Conservation (phyloP, 1,140 invertebrate species). For the Thaumatotibia leucotreta region DNA sequence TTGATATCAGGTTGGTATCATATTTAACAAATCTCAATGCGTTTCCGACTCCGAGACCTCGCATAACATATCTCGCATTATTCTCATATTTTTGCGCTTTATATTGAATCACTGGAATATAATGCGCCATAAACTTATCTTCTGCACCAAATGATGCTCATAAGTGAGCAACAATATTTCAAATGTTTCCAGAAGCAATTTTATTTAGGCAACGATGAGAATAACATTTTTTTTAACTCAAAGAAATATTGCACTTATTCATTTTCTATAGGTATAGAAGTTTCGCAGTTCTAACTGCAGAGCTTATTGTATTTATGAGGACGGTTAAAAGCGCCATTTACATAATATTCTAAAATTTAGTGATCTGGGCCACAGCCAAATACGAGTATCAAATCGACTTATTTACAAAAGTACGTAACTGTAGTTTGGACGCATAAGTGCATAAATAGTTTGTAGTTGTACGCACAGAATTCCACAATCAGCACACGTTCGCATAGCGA, state of each 20-base stretch:
- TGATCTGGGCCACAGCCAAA: background rate
- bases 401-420: background rate
- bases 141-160: slow-evolving; percentile 6
- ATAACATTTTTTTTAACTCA: background rate
- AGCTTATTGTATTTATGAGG: background rate
- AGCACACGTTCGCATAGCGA: slow-evolving; percentile 32
- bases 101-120: slow-evolving; percentile 11
- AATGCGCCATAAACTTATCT: slow-evolving; percentile 11
- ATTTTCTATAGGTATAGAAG: background rate
- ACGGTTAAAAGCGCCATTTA: background rate
- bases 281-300: background rate
- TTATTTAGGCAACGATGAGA: background rate
- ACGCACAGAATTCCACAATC: slow-evolving; percentile 23
- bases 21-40: no score
- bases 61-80: background rate
- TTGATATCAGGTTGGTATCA: no score
- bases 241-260: no score
- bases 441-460: slow-evolving; percentile 24
- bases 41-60: background rate
- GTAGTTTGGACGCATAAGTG: background rate
- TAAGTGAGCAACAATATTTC: slow-evolving; percentile 7
- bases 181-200: background rate
- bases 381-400: background rate
- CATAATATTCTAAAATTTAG: background rate
- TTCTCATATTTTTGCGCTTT: slow-evolving; percentile 1